A percentile compares a stretch with the other conserved stretches of the same genome.
phyloP scores from a whole-genome alignment of 2,113 vertebrate species.

The Leiothrix lutea region DNA sequence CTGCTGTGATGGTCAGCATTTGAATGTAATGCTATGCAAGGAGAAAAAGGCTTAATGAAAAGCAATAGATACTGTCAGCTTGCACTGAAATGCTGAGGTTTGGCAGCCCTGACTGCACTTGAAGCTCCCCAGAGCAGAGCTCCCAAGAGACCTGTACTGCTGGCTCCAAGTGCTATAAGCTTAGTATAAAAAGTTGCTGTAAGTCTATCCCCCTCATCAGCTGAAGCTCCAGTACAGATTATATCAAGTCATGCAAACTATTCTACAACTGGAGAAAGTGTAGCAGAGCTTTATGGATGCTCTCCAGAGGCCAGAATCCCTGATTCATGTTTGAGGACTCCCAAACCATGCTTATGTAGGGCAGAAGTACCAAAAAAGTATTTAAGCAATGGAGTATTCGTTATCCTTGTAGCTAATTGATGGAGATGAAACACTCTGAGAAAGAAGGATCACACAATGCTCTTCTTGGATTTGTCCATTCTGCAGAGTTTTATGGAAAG shows the following conservation, averaged over 20 bases:
- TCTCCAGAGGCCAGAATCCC: not conserved
- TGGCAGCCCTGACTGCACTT: not conserved
- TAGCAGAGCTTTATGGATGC: not conserved
- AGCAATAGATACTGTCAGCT: not conserved
- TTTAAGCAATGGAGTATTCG: not conserved
- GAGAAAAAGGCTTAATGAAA: not conserved
- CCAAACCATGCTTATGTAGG: not conserved
- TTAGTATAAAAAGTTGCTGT: not conserved
- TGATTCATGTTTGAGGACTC: not conserved
- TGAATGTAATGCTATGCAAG: not conserved
- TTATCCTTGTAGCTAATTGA: not conserved
- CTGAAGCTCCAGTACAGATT: not conserved
- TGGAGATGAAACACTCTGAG: not conserved
- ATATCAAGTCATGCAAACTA: not conserved
- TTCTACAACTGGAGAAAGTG: not conserved
- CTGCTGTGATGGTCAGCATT: not conserved
- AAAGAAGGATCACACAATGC: too few species aligned
- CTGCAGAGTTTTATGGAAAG: not conserved
- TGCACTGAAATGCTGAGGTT: not conserved
- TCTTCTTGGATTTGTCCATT: not conserved
- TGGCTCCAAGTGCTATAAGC: not conserved
- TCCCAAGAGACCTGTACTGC: not conserved
- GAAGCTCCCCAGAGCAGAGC: not conserved
- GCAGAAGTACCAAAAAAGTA: not conserved
- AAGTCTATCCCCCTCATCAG: not conserved